Evolutionary conservation across 2,888 invertebrate species (phyloP).

Genomic region (Crocallis elinguaria): DNA sequence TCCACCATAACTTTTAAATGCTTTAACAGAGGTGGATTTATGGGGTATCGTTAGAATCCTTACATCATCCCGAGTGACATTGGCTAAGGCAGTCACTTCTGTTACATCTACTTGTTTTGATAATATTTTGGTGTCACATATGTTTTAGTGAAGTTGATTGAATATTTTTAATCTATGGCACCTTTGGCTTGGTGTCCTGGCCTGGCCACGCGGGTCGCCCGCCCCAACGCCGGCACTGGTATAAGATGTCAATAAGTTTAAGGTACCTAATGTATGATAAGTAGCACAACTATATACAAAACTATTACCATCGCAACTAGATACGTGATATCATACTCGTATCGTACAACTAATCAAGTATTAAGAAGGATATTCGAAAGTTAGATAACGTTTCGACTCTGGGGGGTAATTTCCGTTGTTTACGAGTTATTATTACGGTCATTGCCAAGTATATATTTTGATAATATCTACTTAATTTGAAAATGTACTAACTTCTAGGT

Average conservation of each 20-base stretch:
- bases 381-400: slow-evolving; percentile 9
- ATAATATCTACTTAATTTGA: neutral
- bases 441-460: slow-evolving; percentile 1
- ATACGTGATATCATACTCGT: slow-evolving; percentile 10
- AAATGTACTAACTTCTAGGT: neutral
- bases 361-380: slow-evolving; percentile 10
- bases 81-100: no score
- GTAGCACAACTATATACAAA: neutral
- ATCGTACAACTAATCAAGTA: slow-evolving; percentile 3
- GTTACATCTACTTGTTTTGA: no score
- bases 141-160: no score
- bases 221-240: no score
- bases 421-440: neutral
- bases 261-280: neutral
- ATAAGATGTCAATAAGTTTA: slow-evolving; percentile 17
- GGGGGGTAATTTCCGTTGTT: slow-evolving; percentile 33
- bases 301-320: slow-evolving; percentile 19
- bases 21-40: no score
- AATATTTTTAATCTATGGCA: no score
- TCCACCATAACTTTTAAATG: no score
- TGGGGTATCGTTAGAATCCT: no score
- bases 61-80: no score
- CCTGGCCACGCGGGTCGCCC: no score
- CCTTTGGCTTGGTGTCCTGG: no score
- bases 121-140: no score